Evolutionary conservation across 2,797 vertebrate genomes (phyloP).

Genomic region (Apodemus agrarius): DNA sequence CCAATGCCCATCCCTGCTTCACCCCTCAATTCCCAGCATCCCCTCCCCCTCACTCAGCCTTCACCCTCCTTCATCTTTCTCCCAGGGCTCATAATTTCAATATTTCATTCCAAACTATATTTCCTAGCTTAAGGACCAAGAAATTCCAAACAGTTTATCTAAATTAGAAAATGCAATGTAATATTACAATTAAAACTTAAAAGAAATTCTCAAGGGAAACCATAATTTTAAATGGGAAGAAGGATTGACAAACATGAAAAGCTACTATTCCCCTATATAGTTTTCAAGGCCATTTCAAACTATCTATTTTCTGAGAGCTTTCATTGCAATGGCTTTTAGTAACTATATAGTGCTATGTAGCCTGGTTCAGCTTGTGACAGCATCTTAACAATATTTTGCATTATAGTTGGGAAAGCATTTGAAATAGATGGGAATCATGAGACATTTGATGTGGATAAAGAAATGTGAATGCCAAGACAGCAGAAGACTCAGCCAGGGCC

Average conservation of each 20-base stretch:
- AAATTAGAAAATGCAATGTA: neutral
- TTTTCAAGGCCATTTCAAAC: neutral
- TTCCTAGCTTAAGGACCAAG: neutral
- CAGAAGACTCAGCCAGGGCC: too few relatives aligned
- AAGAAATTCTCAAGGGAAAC: neutral
- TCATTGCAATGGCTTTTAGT: neutral
- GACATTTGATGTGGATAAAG: neutral
- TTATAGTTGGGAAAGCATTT: constrained; percentile 13
- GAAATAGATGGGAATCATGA: neutral
- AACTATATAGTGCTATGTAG: neutral
- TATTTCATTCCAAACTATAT: neutral
- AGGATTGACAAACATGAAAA: neutral
- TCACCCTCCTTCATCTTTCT: neutral
- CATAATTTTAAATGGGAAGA: neutral
- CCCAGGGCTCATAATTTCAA: neutral
- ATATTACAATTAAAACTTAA: constrained; percentile 16
- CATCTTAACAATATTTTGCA: neutral
- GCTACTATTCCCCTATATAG: neutral
- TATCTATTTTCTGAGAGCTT: neutral
- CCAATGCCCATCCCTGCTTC: neutral
- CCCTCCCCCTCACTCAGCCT: neutral
- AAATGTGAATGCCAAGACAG: neutral
- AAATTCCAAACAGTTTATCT: neutral
- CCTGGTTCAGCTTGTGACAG: neutral
- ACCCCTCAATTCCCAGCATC: neutral